These are phyloP conservation scores for Larimichthys crocea DNA, from an alignment of 2,113 vertebrate genomes.

Conservation along the genomic window DNA sequence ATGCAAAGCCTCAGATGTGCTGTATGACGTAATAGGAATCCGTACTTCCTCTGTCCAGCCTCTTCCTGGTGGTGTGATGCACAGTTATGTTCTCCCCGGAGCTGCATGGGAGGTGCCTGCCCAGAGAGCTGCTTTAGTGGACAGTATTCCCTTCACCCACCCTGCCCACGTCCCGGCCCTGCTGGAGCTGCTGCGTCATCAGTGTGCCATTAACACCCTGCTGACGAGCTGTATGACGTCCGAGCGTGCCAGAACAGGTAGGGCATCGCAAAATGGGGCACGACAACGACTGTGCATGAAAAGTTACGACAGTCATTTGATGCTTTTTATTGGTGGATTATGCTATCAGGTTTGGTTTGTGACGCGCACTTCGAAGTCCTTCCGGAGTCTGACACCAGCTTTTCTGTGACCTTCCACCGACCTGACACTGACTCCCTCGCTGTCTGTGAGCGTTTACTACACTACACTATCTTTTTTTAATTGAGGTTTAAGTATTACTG, in stretches of 20 bases:
- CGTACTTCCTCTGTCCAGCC: constrained; percentile 66
- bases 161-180: constrained; percentile 83
- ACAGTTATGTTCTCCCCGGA: constrained; percentile 82
- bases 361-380: constrained; percentile 86
- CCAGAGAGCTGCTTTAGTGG: constrained; percentile 76
- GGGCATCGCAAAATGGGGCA: background rate
- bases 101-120: constrained; percentile 55
- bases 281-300: background rate
- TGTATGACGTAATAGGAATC: background rate
- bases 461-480: background rate
- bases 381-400: constrained; percentile 81
- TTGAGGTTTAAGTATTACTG: background rate
- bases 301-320: background rate
- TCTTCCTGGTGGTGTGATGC: constrained; percentile 80
- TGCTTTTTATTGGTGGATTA: background rate
- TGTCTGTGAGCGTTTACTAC: constrained; percentile 82
- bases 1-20: background rate
- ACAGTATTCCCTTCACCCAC: constrained; percentile 85
- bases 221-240: constrained; percentile 84
- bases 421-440: constrained; percentile 79
- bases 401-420: constrained; percentile 86
- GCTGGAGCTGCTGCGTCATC: constrained; percentile 86
- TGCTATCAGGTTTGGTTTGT: constrained; percentile 71
- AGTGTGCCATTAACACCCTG: constrained; percentile 84
- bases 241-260: constrained; percentile 68